Percentiles rank a stretch among this genome's conserved stretches.
Conservation (phyloP, 2,888 invertebrate species). For the Epiperipatus broadwayi region DNA sequence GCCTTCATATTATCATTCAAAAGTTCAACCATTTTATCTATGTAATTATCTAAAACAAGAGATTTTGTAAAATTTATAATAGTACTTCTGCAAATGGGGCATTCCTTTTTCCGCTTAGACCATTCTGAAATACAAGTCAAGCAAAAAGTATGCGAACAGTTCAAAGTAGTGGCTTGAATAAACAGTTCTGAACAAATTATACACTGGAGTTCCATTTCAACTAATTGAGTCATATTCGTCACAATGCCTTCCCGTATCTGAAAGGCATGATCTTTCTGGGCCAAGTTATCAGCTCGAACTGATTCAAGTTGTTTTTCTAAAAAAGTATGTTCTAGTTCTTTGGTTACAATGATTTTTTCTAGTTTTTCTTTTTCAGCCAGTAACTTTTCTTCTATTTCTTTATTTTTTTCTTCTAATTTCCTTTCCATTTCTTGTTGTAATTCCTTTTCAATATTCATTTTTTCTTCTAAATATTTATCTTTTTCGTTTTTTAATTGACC, state of each 20-base stretch:
- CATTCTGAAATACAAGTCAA: conserved; percentile 47
- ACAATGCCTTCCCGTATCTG: conserved; percentile 19
- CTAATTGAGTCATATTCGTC: conserved; percentile 23
- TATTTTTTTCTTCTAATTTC: too few species aligned
- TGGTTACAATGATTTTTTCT: too few species aligned
- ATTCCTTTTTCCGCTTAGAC: conserved; percentile 46
- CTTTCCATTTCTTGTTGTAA: conserved; percentile 37
- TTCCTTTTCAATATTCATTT: conserved; percentile 19
- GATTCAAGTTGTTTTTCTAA: too few species aligned
- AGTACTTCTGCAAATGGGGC: conserved; percentile 44
- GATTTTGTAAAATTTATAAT: conserved; percentile 39
- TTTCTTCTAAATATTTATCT: conserved; percentile 5
- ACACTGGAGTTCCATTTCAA: conserved; percentile 55
- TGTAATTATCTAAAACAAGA: conserved; percentile 48
- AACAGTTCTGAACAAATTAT: conserved; percentile 55
- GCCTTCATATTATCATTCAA: conserved; percentile 40
- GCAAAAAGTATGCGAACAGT: conserved; percentile 56
- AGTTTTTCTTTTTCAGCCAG: conserved; percentile 13
- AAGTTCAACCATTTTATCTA: conserved; percentile 45
- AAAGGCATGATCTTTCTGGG: conserved; percentile 19
- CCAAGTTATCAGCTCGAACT: too few species aligned
- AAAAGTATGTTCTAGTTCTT: too few species aligned
- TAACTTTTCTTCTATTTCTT: conserved; percentile 20
- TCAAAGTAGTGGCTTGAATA: conserved; percentile 44
- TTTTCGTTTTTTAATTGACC: conserved; percentile 21